These are phyloP conservation scores for Aix galericulata DNA, from an alignment of 2,113 vertebrate species.

Conservation along the genomic window DNA sequence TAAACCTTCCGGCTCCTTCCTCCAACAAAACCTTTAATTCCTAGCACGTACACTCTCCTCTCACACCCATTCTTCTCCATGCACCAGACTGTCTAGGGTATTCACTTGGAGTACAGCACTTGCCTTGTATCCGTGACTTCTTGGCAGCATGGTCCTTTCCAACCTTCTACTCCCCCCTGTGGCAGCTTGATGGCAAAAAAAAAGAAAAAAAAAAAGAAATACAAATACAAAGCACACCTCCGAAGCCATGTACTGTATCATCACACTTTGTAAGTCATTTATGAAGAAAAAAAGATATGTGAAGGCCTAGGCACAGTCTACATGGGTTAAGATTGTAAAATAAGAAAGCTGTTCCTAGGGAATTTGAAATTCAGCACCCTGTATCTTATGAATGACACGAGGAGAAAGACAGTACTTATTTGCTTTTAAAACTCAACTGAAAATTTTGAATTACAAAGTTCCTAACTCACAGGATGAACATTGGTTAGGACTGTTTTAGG, in stretches of 20 bases:
- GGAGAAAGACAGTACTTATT: neutral
- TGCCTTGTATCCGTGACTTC: neutral
- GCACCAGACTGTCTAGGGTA: neutral
- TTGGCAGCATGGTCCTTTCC: slow-evolving; percentile 20
- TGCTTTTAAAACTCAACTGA: neutral
- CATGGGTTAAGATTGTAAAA: neutral
- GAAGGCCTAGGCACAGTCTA: neutral
- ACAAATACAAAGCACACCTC: neutral
- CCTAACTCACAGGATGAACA: neutral
- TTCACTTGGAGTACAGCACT: neutral
- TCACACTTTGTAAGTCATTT: neutral
- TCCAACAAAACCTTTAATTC: neutral
- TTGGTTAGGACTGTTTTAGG: neutral
- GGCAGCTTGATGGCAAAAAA: slow-evolving; percentile 55
- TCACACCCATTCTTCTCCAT: neutral
- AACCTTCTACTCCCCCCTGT: slow-evolving; percentile 71
- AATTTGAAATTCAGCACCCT: neutral
- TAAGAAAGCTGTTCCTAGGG: neutral
- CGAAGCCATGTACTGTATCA: neutral
- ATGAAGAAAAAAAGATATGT: neutral
- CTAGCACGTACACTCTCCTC: neutral
- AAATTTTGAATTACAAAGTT: neutral
- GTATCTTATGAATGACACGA: neutral
- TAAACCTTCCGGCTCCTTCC: neutral
- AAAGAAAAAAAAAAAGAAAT: neutral